phyloP scores from a whole-genome alignment of 2,797 vertebrate genomes.

The Hyperoplus lanceolatus region DNA sequence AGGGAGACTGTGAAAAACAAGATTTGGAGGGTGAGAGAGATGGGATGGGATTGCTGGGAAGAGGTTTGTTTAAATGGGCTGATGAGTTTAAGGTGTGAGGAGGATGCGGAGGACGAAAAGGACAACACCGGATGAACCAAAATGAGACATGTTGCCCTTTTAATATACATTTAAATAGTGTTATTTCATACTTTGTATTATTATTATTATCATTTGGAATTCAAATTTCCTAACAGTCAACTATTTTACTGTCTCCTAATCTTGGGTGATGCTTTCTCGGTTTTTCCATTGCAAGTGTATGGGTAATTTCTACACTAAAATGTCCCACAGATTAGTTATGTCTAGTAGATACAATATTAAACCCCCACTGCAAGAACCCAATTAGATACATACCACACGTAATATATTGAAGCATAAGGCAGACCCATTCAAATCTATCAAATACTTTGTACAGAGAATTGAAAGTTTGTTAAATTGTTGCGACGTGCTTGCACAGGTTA shows the following conservation, averaged over 20 bases:
- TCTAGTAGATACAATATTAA: neutral
- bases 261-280: neutral
- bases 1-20: slow-evolving; percentile 54
- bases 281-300: slow-evolving; percentile 12
- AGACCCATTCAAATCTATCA: neutral
- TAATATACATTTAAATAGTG: slow-evolving; percentile 12
- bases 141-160: slow-evolving; percentile 4
- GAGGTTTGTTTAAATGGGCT: slow-evolving; percentile 51
- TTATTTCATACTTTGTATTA: slow-evolving; percentile 36
- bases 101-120: slow-evolving; percentile 39
- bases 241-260: slow-evolving; percentile 8
- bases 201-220: slow-evolving; percentile 32
- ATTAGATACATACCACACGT: neutral
- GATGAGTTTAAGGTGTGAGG: slow-evolving; percentile 37
- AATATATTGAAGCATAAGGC: slow-evolving; percentile 20
- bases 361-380: slow-evolving; percentile 1
- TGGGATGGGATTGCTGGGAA: slow-evolving; percentile 3
- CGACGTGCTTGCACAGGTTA: slow-evolving; percentile 9
- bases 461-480: slow-evolving; percentile 24
- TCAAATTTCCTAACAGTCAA: slow-evolving; percentile 18
- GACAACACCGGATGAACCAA: slow-evolving; percentile 24
- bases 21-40: slow-evolving; percentile 29
- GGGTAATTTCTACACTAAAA: slow-evolving; percentile 18
- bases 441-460: slow-evolving; percentile 1
- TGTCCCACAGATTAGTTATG: neutral